phyloP scores from a whole-genome alignment of 2,113 vertebrate genomes.

The Cyanoliseus patagonus region DNA sequence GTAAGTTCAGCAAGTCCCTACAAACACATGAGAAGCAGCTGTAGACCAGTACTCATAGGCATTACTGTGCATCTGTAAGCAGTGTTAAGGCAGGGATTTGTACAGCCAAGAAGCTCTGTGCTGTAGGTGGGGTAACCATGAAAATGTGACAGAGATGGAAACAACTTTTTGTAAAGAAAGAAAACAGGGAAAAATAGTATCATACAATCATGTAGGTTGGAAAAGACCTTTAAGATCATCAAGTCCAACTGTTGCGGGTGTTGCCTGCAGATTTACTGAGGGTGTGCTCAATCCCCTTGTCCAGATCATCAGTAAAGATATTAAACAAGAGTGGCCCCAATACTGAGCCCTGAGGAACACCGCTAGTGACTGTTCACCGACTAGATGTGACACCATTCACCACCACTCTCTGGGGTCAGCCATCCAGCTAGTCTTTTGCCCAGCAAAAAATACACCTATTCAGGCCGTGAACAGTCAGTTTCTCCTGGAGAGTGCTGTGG shows the following conservation, averaged over 20 bases:
- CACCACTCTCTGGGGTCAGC: not conserved
- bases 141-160: not conserved
- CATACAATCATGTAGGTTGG: not conserved
- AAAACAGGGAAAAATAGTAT: not conserved
- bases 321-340: not conserved
- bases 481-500: not conserved
- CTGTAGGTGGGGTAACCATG: not conserved
- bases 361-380: not conserved
- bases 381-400: not conserved
- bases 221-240: not conserved
- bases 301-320: not conserved
- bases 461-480: not conserved
- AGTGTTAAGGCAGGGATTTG: not conserved
- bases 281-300: not conserved
- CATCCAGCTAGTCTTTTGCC: not conserved
- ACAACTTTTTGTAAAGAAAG: not conserved
- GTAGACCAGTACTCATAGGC: accelerated
- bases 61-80: not conserved
- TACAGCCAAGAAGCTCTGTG: not conserved
- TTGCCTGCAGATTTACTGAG: not conserved
- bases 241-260: not conserved
- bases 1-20: not conserved
- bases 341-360: not conserved
- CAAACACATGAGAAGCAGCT: not conserved
- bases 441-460: not conserved